These are phyloP conservation scores for Bovichtus diacanthus DNA, from an alignment of 2,797 vertebrate genomes.

Conservation along the genomic window DNA sequence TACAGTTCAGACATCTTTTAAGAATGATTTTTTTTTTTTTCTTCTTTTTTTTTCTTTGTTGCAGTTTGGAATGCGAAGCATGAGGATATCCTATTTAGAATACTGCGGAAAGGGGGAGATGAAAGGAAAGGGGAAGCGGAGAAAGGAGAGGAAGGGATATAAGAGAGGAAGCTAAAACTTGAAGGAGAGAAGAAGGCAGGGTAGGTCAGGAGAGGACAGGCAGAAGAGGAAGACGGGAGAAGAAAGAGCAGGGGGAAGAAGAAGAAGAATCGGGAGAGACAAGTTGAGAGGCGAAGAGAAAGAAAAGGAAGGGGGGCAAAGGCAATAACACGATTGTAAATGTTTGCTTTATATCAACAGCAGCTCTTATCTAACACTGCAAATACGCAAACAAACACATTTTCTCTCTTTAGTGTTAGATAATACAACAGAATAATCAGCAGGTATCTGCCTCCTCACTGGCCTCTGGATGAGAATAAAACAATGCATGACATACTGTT, in stretches of 20 bases:
- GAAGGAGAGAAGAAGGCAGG: neutral
- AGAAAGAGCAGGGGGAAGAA: neutral
- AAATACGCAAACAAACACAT: constrained; percentile 64
- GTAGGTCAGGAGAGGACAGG: neutral
- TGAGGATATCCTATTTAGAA: constrained; percentile 17
- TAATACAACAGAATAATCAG: constrained; percentile 77
- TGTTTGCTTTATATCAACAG: constrained; percentile 49
- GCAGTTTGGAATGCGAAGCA: constrained; percentile 16
- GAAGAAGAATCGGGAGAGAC: constrained; percentile 1
- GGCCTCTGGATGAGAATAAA: constrained; percentile 82
- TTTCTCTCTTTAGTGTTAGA: constrained; percentile 67
- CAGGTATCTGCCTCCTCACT: constrained; percentile 80
- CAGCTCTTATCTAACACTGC: constrained; percentile 58
- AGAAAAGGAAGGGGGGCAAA: neutral
- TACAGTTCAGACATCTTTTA: constrained; percentile 29
- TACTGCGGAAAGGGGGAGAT: constrained; percentile 5
- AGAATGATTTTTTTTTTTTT: neutral
- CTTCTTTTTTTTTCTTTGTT: neutral
- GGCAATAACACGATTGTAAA: constrained; percentile 29
- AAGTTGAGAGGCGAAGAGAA: constrained; percentile 4
- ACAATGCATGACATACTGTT: constrained; percentile 76
- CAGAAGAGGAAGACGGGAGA: neutral
- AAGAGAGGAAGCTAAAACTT: neutral
- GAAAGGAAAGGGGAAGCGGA: neutral
- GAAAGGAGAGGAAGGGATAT: neutral